Evolutionary conservation across 2,113 vertebrate genomes (phyloP).

Genomic region (Scortum barcoo): DNA sequence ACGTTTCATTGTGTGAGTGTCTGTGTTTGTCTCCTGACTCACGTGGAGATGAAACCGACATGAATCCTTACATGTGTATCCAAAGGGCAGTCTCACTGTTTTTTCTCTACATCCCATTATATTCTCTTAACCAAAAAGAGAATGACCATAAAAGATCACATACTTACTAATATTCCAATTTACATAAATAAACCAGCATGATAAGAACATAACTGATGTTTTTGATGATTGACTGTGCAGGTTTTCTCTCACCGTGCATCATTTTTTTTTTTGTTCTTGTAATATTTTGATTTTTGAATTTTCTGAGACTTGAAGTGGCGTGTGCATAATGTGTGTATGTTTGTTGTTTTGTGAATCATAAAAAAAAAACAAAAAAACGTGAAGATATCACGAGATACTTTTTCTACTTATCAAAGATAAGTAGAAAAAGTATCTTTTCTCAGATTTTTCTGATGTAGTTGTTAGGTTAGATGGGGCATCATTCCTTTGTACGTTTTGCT

Average conservation of each 20-base stretch:
- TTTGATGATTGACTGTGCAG: conserved; percentile 38
- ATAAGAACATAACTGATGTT: conserved; percentile 35
- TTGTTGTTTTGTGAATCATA: conserved; percentile 49
- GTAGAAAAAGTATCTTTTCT: conserved; percentile 11
- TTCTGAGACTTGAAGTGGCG: conserved; percentile 64
- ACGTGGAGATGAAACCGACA: background rate
- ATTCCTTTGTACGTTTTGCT: conserved; percentile 34
- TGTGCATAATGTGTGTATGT: conserved; percentile 43
- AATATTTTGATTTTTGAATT: conserved; percentile 25
- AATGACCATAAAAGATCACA: conserved; percentile 19
- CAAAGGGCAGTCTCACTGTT: conserved; percentile 30
- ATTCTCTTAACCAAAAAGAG: conserved; percentile 9
- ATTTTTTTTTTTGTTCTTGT: conserved; percentile 13
- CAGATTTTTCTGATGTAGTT: conserved; percentile 29
- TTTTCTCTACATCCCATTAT: conserved; percentile 32
- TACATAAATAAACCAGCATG: conserved; percentile 65
- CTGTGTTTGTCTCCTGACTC: conserved; percentile 12
- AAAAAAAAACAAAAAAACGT: conserved; percentile 21
- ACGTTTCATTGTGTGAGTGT: conserved; percentile 10
- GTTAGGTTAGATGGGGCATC: conserved; percentile 51
- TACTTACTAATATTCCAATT: conserved; percentile 54
- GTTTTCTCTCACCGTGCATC: conserved; percentile 21
- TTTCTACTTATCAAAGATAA: too few species aligned
- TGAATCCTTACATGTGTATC: conserved; percentile 23
- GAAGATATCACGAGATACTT: conserved; percentile 42